phyloP scores from a whole-genome alignment of 2,113 vertebrate species.

The Heterocephalus glaber region DNA sequence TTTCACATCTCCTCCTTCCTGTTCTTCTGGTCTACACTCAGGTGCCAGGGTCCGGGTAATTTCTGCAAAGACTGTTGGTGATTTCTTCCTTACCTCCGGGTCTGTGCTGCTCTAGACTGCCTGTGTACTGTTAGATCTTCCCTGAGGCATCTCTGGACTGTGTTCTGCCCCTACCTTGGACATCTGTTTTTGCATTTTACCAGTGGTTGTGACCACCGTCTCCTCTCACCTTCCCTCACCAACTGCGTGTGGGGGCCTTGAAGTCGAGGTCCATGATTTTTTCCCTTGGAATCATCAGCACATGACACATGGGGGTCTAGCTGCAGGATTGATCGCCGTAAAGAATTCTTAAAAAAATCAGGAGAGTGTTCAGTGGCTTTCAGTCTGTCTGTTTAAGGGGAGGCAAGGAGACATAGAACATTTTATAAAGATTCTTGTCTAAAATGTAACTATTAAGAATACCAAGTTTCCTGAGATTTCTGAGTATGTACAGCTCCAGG shows the following conservation, averaged over 20 bases:
- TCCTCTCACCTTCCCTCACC: neutral
- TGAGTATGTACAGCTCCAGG: neutral
- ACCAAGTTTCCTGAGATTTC: slow-evolving; percentile 3
- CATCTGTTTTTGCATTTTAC: neutral
- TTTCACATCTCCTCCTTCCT: neutral
- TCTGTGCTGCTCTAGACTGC: neutral
- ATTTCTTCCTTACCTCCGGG: neutral
- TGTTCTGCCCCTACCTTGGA: neutral
- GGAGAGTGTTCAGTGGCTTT: slow-evolving; percentile 27
- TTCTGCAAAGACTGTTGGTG: neutral
- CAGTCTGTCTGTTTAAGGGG: neutral
- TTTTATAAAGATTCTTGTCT: slow-evolving; percentile 36
- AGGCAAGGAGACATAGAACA: neutral
- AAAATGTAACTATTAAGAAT: slow-evolving; percentile 31
- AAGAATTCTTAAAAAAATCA: slow-evolving; percentile 3
- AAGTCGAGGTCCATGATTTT: neutral
- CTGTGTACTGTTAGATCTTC: neutral
- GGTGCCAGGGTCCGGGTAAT: neutral
- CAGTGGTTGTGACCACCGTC: neutral
- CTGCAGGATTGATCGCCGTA: neutral
- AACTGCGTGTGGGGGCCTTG: neutral
- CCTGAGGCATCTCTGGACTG: neutral
- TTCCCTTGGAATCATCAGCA: neutral
- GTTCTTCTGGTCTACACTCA: neutral
- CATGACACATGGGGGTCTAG: neutral